Conservation (phyloP, 1,140 invertebrate species). For the Drosophila sturtevanti region DNA sequence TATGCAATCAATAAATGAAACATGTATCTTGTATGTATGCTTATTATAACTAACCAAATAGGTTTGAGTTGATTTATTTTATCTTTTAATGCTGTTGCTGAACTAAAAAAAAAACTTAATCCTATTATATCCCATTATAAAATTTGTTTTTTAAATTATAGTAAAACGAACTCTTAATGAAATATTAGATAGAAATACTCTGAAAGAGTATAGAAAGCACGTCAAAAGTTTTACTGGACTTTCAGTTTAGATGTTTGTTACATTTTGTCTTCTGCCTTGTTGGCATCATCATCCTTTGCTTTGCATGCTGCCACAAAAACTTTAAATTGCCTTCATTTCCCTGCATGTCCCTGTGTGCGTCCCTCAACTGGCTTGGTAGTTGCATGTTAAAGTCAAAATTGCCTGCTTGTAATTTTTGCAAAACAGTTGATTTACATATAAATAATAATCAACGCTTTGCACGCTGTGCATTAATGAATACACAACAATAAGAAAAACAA, state of each 20-base stretch:
- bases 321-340: conserved; percentile 32
- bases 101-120: no score
- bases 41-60: no score
- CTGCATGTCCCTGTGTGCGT: background rate
- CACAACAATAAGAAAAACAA: conserved; percentile 19
- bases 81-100: no score
- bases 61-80: no score
- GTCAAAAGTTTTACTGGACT: background rate
- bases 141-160: background rate
- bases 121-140: no score
- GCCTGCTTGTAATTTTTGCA: conserved; percentile 2
- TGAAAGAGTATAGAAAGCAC: background rate
- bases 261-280: conserved; percentile 1
- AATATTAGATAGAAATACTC: background rate
- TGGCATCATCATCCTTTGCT: background rate
- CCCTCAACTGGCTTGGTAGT: conserved; percentile 10
- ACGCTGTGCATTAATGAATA: conserved; percentile 52
- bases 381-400: conserved; percentile 50
- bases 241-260: background rate
- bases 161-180: background rate
- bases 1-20: no score
- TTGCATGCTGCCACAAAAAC: background rate
- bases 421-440: conserved; percentile 42
- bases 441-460: conserved; percentile 50
- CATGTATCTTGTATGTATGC: no score